phyloP scores from a whole-genome alignment of 2,888 invertebrate genomes.

The Zeuzera pyrina region DNA sequence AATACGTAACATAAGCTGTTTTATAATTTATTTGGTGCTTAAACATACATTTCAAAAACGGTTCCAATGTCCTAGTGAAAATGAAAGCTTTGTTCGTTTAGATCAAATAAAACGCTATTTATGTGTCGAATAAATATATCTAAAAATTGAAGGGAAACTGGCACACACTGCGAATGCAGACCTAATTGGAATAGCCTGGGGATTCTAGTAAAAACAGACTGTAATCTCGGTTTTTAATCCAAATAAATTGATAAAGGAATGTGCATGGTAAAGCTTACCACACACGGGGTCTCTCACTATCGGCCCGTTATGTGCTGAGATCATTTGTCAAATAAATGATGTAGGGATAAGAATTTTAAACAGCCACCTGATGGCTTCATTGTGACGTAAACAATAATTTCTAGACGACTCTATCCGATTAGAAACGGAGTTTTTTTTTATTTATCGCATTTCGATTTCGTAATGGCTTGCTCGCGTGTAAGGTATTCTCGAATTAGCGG shows the following conservation, averaged over 20 bases:
- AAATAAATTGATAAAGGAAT: constrained; percentile 27
- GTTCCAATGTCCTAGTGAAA: too few relatives aligned
- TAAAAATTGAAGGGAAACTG: constrained; percentile 19
- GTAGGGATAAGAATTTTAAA: constrained; percentile 48
- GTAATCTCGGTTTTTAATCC: constrained; percentile 25
- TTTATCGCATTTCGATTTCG: constrained; percentile 14
- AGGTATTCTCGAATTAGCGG: constrained; percentile 43
- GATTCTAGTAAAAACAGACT: constrained; percentile 28
- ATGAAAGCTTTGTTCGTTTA: too few relatives aligned
- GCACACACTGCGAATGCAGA: constrained; percentile 7
- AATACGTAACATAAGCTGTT: too few relatives aligned
- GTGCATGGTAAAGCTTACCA: constrained; percentile 28
- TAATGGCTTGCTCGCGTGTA: constrained; percentile 54
- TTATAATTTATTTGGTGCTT: too few relatives aligned
- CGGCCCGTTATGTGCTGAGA: constrained; percentile 31
- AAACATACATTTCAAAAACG: too few relatives aligned
- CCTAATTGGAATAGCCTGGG: constrained; percentile 26
- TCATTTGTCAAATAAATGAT: constrained; percentile 67
- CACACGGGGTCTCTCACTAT: constrained; percentile 22
- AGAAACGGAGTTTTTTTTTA: constrained; percentile 30
- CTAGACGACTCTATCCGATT: constrained; percentile 36
- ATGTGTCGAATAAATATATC: constrained; percentile 20
- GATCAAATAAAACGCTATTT: too few relatives aligned
- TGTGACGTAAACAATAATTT: constrained; percentile 13
- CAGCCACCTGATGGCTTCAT: constrained; percentile 25